Evolutionary conservation across 2,797 vertebrate genomes (phyloP).

Genomic region (Parauchenoglanis ngamensis): DNA sequence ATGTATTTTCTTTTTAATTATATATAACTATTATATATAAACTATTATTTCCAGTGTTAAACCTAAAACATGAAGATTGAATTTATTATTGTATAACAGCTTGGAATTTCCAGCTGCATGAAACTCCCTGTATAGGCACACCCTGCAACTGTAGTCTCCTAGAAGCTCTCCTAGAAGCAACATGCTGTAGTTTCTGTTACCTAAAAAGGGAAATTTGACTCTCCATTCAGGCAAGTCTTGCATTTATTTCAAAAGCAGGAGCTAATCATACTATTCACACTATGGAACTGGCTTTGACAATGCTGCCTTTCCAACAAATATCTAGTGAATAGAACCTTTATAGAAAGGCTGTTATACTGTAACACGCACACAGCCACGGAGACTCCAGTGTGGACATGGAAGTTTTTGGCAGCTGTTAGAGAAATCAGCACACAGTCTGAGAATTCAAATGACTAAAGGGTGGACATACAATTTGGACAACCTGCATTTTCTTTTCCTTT

Average conservation of each 20-base stretch:
- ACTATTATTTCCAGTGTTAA: too few relatives aligned
- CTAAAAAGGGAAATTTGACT: neutral
- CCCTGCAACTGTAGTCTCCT: neutral
- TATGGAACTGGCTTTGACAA: neutral
- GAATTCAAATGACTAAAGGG: conserved; percentile 30
- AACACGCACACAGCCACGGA: neutral
- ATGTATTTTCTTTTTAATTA: too few relatives aligned
- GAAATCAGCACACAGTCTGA: conserved; percentile 51
- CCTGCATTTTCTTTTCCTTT: neutral
- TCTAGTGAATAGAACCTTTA: neutral
- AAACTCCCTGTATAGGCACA: neutral
- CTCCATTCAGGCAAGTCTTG: neutral
- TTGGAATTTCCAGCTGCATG: neutral
- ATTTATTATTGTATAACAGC: neutral
- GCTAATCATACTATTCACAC: neutral
- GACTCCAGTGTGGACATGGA: conserved; percentile 7
- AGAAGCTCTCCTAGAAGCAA: neutral
- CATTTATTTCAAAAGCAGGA: neutral
- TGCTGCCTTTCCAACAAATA: neutral
- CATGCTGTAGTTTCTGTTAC: neutral
- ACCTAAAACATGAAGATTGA: too few relatives aligned
- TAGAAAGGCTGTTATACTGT: neutral
- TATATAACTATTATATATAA: too few relatives aligned
- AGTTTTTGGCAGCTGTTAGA: conserved; percentile 12
- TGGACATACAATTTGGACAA: neutral